Conservation (phyloP, 1,140 invertebrate species). For the Polyergus mexicanus region DNA sequence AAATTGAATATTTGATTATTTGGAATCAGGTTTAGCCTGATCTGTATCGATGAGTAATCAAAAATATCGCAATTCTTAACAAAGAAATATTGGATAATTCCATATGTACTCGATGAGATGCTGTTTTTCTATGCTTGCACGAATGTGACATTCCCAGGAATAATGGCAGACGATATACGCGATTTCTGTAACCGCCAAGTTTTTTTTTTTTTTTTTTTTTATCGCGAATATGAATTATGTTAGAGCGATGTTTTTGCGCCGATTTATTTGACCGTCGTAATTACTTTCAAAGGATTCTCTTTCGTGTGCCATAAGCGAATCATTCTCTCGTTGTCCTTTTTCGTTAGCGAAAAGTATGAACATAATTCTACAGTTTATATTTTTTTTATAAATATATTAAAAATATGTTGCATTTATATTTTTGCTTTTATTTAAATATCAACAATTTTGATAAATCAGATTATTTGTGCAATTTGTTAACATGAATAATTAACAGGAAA, state of each 20-base stretch:
- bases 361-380: constrained; percentile 4
- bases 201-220: constrained; percentile 38
- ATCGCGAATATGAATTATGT: neutral
- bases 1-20: neutral
- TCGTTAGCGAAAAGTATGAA: neutral
- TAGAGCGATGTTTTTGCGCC: constrained; percentile 29
- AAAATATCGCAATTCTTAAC: constrained; percentile 6
- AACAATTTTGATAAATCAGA: neutral
- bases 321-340: neutral
- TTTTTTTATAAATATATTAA: neutral
- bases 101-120: neutral
- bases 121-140: constrained; percentile 15
- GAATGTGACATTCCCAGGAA: constrained; percentile 23
- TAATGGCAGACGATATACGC: constrained; percentile 24
- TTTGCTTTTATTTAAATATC: neutral
- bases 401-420: neutral
- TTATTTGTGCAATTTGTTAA: neutral
- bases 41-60: neutral
- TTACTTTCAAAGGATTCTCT: constrained; percentile 28
- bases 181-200: neutral
- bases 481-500: neutral
- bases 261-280: constrained; percentile 31
- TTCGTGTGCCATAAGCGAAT: neutral
- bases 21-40: neutral
- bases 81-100: neutral